Evolutionary conservation across 2,888 invertebrate species (phyloP).

Genomic region (Protophormia terraenovae): DNA sequence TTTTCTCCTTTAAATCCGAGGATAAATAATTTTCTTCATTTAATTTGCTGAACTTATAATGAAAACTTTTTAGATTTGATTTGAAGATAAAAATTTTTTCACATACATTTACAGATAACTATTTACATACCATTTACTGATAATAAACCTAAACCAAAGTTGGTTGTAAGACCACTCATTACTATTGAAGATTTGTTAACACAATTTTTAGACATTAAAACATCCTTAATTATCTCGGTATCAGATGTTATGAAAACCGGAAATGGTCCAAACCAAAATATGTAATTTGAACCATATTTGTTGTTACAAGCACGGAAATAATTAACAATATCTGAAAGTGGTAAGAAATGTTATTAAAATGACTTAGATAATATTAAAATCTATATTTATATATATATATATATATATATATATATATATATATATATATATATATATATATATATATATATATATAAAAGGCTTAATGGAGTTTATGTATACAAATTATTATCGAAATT

Average conservation of each 20-base stretch:
- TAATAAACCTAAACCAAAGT: neutral
- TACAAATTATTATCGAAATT: too few relatives aligned
- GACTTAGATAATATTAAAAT: too few relatives aligned
- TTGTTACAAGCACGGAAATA: neutral
- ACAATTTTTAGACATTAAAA: slow-evolving; percentile 1
- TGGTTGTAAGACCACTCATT: neutral
- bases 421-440: too few relatives aligned
- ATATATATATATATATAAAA: too few relatives aligned
- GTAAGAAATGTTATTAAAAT: too few relatives aligned
- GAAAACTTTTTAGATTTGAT: too few relatives aligned
- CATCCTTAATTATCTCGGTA: neutral
- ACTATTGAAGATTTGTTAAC: neutral
- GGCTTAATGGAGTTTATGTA: too few relatives aligned
- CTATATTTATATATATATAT: too few relatives aligned
- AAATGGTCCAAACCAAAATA: neutral
- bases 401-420: too few relatives aligned
- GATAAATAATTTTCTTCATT: too few relatives aligned
- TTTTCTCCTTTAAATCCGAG: too few relatives aligned
- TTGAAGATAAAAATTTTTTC: neutral
- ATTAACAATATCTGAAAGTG: neutral
- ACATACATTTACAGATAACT: neutral
- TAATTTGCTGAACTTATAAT: too few relatives aligned
- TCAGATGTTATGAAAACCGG: neutral
- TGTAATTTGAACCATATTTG: neutral
- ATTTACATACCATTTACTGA: neutral